A percentile compares a stretch with the other conserved stretches of the same genome.
These are phyloP conservation scores for Drosophila tristis DNA, from an alignment of 1,140 invertebrate genomes.

Conservation along the genomic window DNA sequence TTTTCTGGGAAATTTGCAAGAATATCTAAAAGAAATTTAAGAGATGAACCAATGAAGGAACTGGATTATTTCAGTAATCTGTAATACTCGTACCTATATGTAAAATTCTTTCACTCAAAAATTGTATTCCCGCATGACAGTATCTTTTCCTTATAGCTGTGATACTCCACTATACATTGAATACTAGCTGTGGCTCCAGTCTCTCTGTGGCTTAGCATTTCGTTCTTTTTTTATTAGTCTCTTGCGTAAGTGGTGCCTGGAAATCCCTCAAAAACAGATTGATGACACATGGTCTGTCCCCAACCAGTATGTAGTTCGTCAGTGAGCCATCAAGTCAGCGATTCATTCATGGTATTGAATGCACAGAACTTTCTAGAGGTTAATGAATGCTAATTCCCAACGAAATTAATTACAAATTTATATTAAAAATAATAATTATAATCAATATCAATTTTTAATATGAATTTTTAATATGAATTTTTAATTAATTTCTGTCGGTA, in stretches of 20 bases:
- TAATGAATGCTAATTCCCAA: background rate
- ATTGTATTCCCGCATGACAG: too few species aligned
- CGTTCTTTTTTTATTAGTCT: too few species aligned
- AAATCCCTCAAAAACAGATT: background rate
- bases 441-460: too few species aligned
- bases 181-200: background rate
- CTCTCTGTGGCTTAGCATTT: too few species aligned
- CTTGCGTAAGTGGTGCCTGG: background rate
- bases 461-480: too few species aligned
- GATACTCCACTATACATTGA: background rate
- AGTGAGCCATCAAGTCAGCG: background rate
- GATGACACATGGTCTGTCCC: slow-evolving; percentile 37
- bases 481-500: too few species aligned
- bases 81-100: too few species aligned
- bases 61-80: background rate
- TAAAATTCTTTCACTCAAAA: too few species aligned
- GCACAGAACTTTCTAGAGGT: slow-evolving; percentile 10
- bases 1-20: background rate
- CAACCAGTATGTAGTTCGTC: background rate
- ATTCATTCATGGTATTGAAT: slow-evolving; percentile 11
- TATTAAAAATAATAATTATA: slow-evolving; percentile 19
- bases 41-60: background rate
- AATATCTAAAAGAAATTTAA: background rate
- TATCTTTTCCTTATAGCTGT: background rate
- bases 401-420: background rate